These are phyloP conservation scores for Lagocephalus sceleratus DNA, from an alignment of 2,797 vertebrate genomes.

Conservation along the genomic window DNA sequence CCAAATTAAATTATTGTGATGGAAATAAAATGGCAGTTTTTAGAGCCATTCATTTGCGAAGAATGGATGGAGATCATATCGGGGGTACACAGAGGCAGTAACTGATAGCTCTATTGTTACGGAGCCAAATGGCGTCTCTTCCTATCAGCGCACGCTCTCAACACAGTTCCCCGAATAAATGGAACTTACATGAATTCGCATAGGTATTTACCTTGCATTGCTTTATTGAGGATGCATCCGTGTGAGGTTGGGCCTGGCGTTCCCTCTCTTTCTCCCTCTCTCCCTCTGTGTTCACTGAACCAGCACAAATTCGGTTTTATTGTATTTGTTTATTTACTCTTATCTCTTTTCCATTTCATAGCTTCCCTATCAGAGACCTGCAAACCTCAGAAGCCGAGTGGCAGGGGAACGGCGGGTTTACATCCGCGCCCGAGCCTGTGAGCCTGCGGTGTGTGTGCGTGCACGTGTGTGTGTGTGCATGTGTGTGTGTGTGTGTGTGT, in stretches of 20 bases:
- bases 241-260: slow-evolving; percentile 39
- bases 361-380: slow-evolving; percentile 71
- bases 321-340: slow-evolving; percentile 78
- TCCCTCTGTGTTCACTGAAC: slow-evolving; percentile 67
- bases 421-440: slow-evolving; percentile 22
- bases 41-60: slow-evolving; percentile 42
- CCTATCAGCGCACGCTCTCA: slow-evolving; percentile 45
- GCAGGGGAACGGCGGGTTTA: slow-evolving; percentile 61
- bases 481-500: slow-evolving; percentile 19
- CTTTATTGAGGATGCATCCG: slow-evolving; percentile 59
- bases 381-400: slow-evolving; percentile 71
- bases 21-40: slow-evolving; percentile 70
- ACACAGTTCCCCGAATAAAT: slow-evolving; percentile 60
- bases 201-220: slow-evolving; percentile 62
- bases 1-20: slow-evolving; percentile 74
- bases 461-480: slow-evolving; percentile 10
- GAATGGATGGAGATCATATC: slow-evolving; percentile 67
- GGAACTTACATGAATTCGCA: slow-evolving; percentile 64
- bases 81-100: slow-evolving; percentile 49
- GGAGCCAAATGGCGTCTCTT: slow-evolving; percentile 45
- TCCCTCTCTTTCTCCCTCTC: slow-evolving; percentile 24
- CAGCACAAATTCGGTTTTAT: slow-evolving; percentile 76
- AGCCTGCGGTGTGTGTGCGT: slow-evolving; percentile 6
- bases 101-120: slow-evolving; percentile 68
- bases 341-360: slow-evolving; percentile 76